Evolutionary conservation across 2,113 vertebrate species (phyloP).

Genomic region (Sturnus vulgaris): DNA sequence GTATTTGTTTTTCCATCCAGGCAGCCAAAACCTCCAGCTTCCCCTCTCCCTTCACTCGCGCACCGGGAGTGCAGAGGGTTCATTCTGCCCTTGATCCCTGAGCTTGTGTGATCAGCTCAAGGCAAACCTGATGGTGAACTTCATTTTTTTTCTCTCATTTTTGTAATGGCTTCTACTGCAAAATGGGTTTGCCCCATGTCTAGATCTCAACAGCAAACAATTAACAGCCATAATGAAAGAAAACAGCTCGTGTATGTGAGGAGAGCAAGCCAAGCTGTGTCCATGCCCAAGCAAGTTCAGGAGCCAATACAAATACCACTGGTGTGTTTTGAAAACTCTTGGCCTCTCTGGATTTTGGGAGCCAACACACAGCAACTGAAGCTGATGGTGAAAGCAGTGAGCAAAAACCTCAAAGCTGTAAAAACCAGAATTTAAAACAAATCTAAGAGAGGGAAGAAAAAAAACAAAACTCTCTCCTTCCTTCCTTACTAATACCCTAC

Average conservation of each 20-base stretch:
- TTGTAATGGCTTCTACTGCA: neutral
- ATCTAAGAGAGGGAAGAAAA: neutral
- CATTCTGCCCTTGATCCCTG: neutral
- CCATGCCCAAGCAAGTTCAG: neutral
- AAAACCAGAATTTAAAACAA: constrained; percentile 42
- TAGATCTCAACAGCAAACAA: constrained; percentile 13
- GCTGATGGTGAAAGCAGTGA: constrained; percentile 9
- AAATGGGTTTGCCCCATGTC: neutral
- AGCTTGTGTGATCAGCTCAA: neutral
- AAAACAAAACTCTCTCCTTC: neutral
- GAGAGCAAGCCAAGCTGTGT: neutral
- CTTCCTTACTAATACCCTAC: constrained; percentile 3
- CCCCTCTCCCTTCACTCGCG: neutral
- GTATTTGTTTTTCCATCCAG: constrained; percentile 66
- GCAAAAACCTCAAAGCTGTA: constrained; percentile 50
- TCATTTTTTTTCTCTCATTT: neutral
- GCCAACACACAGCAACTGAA: neutral
- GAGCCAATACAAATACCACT: constrained; percentile 53
- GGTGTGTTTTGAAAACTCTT: constrained; percentile 34
- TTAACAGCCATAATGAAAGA: constrained; percentile 16
- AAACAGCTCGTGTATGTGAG: neutral
- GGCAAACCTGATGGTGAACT: neutral
- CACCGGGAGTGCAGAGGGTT: neutral
- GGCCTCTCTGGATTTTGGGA: constrained; percentile 18
- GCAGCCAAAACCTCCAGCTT: constrained; percentile 65